Evolutionary conservation across 2,888 invertebrate species (phyloP).

Genomic region (Arrhopalites spinosus): DNA sequence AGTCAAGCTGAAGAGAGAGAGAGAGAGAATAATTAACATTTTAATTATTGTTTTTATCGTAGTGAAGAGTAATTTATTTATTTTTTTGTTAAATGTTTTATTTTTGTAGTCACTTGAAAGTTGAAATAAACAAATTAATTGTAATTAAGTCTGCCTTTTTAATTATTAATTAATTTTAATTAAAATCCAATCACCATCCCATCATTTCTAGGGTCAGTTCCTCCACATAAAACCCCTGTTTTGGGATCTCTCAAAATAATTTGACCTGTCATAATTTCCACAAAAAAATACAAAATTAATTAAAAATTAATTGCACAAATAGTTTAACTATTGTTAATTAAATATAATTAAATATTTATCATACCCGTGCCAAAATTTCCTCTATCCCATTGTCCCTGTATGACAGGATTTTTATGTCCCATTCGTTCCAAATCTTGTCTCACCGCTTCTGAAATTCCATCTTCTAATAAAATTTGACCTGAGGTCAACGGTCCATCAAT

Average conservation of each 20-base stretch:
- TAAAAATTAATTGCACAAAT: neutral
- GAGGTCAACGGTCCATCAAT: slow-evolving; percentile 44
- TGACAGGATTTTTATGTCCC: slow-evolving; percentile 44
- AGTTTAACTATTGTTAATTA: neutral
- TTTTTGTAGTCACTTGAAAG: no score
- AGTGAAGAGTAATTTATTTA: no score
- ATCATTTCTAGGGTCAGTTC: slow-evolving; percentile 52
- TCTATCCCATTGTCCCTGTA: slow-evolving; percentile 8
- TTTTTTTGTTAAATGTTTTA: no score
- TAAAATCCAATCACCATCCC: slow-evolving; percentile 46
- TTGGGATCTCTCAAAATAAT: slow-evolving; percentile 49
- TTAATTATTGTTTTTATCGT: no score
- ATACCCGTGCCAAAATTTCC: slow-evolving; percentile 21
- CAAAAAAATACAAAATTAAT: neutral
- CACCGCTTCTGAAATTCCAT: slow-evolving; percentile 47
- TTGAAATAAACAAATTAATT: no score
- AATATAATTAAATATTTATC: neutral
- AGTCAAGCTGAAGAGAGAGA: no score
- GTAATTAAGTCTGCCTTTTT: no score
- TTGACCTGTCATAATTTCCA: slow-evolving; percentile 39
- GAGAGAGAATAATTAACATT: no score
- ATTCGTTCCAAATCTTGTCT: slow-evolving; percentile 37
- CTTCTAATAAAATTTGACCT: slow-evolving; percentile 50
- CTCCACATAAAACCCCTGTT: slow-evolving; percentile 46
- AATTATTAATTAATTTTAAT: no score